Base-by-base conservation (phyloP, 2,797 vertebrate species). In the Acipenser oxyrinchus region DNA sequence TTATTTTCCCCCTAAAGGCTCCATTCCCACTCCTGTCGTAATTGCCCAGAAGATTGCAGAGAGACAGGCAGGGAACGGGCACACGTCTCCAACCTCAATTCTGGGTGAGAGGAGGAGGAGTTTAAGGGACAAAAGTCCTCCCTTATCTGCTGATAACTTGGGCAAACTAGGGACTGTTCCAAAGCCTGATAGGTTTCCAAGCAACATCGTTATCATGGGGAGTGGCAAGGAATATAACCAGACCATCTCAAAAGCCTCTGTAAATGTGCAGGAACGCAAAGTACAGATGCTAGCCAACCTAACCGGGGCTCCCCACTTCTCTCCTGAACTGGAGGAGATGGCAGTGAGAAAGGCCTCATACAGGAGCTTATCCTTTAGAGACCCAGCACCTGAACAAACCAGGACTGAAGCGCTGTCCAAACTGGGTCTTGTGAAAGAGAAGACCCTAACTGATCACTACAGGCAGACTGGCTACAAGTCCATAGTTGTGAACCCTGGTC, bases 261-360 rank as follows among this genome's bases (percentile, higher is more conserved):
- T 95, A 58, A 94, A 81, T 0, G 80, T 95, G 13, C 83, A 93
- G 6, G 93, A 96, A 73, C 88, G 93, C 51, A 90, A 86, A 15
- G 88, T 90, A 0, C 90, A 88, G 75, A 91, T 96, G 78, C 70
- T 97, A 73, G 87, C 95, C 67, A 95, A 95, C 75, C 88, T 97
- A 62, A 78, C 79, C 0, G 88, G 90, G 0, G 79, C 80, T 0
- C 66, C 88, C 6, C 80, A 90, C 53, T 37, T 55, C 2, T 18
- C 51, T 0, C 53, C 48, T 18, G 49, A 82, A 2, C 11, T 70
- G 48, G 79, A 82, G 64, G 80, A 82, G 9, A 76, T 66, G 12
- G 18, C 74, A 4, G 65, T 15, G 52, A 80, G 58, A 64, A 89
- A 86, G 12, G 62, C 70, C 49, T 88, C 88, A 1, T 79, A 58